Base-by-base conservation (phyloP, 2,113 vertebrate genomes). In the Clarias macrocephalus region DNA sequence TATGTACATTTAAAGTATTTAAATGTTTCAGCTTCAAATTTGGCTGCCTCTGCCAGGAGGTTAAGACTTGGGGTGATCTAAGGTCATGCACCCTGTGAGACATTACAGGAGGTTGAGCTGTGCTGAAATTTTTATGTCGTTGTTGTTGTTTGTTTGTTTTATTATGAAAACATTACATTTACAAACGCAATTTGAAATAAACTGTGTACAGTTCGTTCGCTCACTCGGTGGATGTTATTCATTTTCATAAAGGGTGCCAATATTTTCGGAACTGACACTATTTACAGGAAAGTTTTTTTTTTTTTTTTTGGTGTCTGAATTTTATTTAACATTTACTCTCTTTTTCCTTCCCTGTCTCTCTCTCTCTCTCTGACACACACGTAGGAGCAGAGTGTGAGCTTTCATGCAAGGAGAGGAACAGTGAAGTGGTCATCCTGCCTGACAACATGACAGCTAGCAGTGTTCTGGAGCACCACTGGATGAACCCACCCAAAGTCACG, bases 401-500 rank as follows among this genome's bases (percentile, higher is more conserved):
- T 89, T 95, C 94, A 0, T 99, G 98, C 93, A 94, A 96, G 88
- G 97, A 98, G 88, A 96, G 94, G 91, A 98, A 96, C 93, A 97
- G 95, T 0, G 97, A 98, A 84, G 95, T 97, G 90, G 95, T 99
- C 91, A 95, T 97, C 89, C 95, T 99, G 91, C 97, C 96, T 0
- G 83, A 92, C 85, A 99, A 99, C 0, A 94, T 98, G 94, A 98
- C 96, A 0, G 91, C 95, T 9, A 95, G 95, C 15, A 94, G 93
- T 88, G 95, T 98, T n/a, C 95, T 94, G 60, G 88, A 89, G 83
- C 93, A 97, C 88, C 95, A 99, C 93, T 98, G 97, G 98, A 96
- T 97, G 94, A 98, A 97, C 92, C 98, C 97, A 3, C 93, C 95
- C 5, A 97, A 97, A 94, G 96, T 98, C 89, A 96, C 98, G 97